These are phyloP conservation scores for Myoxocephalus aenaeus DNA, from an alignment of 2,797 vertebrate genomes.

Conservation along the genomic window DNA sequence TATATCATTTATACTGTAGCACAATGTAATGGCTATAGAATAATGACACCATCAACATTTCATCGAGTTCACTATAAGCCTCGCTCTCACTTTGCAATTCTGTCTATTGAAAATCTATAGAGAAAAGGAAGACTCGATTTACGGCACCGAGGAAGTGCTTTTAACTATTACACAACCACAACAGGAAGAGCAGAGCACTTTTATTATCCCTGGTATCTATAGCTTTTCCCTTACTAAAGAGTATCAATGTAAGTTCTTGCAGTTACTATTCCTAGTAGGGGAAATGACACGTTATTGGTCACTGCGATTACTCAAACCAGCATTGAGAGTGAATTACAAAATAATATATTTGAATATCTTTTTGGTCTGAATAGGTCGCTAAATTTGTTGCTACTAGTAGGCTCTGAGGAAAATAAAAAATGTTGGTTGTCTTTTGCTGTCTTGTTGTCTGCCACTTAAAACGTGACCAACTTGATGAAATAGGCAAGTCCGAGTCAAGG, in stretches of 20 bases:
- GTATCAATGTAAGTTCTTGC: not conserved
- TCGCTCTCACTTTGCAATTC: too few relatives aligned
- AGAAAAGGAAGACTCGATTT: not conserved
- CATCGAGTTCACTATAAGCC: not conserved
- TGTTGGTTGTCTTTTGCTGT: too few relatives aligned
- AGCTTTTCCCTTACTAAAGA: not conserved
- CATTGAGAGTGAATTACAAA: too few relatives aligned
- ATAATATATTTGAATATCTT: not conserved
- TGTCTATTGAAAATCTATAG: too few relatives aligned
- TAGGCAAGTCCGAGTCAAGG: not conserved
- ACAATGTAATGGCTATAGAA: not conserved
- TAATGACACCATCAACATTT: not conserved
- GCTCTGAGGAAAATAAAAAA: too few relatives aligned
- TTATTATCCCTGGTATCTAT: not conserved
- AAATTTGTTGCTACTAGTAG: too few relatives aligned
- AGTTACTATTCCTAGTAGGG: too few relatives aligned
- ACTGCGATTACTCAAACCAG: too few relatives aligned
- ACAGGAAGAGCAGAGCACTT: not conserved
- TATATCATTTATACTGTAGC: slow-evolving; percentile 23
- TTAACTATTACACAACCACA: not conserved
- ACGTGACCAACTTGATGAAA: not conserved
- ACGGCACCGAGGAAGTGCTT: not conserved
- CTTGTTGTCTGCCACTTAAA: not conserved
- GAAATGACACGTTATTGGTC: not conserved
- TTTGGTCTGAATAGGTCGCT: too few relatives aligned